These are phyloP conservation scores for Eidolon helvum DNA, from an alignment of 2,113 vertebrate species.

Conservation along the genomic window DNA sequence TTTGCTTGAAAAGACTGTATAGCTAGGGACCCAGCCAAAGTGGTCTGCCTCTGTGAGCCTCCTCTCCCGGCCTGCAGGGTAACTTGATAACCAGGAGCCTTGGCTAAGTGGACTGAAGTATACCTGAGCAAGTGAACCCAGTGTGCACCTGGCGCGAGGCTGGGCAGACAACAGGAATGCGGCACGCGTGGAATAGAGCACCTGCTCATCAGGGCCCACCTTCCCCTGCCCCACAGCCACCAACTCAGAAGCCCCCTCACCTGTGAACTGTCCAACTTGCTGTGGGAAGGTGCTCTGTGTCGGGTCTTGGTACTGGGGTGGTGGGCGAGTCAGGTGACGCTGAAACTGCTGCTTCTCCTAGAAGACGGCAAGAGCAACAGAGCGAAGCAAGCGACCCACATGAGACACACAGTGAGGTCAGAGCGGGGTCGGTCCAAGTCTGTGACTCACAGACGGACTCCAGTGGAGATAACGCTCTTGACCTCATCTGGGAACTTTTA, in stretches of 20 bases:
- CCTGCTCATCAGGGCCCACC: too few species aligned
- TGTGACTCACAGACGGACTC: neutral
- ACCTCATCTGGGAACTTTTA: neutral
- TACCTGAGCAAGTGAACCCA: neutral
- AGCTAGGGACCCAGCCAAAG: neutral
- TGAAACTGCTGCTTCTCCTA: constrained; percentile 97
- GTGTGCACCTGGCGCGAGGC: fast-evolving
- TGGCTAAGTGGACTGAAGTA: neutral
- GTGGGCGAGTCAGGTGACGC: constrained; percentile 94
- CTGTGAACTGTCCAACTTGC: constrained; percentile 91
- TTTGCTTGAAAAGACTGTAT: neutral
- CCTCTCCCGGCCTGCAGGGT: neutral
- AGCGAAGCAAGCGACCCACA: neutral
- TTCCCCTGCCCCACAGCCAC: fast-evolving
- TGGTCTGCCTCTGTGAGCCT: neutral
- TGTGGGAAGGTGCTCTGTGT: constrained; percentile 91
- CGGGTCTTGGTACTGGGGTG: constrained; percentile 97
- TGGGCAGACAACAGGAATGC: neutral
- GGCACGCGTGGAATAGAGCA: fast-evolving
- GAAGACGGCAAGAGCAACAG: neutral
- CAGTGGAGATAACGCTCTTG: neutral
- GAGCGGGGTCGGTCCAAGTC: neutral
- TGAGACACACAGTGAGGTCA: neutral
- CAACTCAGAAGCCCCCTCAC: constrained; percentile 65
- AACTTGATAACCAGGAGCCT: neutral